phyloP scores from a whole-genome alignment of 2,797 vertebrate species.

The Cyclura pinguis region DNA sequence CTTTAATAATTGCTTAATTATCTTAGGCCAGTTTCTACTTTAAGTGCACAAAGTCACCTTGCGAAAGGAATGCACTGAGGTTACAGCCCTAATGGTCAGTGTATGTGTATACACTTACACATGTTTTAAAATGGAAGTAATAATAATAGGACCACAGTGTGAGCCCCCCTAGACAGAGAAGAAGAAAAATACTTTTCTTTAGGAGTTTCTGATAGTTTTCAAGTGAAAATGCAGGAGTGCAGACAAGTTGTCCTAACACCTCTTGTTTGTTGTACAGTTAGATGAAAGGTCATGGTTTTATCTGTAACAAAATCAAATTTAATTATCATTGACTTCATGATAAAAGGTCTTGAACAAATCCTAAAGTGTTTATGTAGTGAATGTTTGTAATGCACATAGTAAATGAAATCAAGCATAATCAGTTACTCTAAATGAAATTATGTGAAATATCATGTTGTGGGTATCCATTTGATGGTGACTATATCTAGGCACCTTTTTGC shows the following conservation, averaged over 20 bases:
- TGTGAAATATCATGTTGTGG: background rate
- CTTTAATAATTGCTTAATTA: background rate
- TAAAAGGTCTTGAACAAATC: background rate
- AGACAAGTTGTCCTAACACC: too few species aligned
- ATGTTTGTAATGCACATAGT: background rate
- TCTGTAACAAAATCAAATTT: background rate
- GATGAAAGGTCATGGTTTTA: background rate
- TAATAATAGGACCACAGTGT: background rate
- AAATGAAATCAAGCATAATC: background rate
- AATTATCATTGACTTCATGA: background rate
- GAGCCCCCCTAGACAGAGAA: background rate
- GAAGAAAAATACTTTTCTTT: background rate
- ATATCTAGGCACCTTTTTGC: background rate
- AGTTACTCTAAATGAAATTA: constrained; percentile 4
- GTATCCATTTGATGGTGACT: background rate
- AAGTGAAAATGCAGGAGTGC: background rate
- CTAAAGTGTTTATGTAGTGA: background rate
- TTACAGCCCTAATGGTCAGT: background rate
- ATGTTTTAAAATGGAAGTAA: background rate
- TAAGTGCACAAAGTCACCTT: background rate
- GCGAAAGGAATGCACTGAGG: background rate
- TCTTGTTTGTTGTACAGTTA: background rate
- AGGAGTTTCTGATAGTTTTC: background rate
- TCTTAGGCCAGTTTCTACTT: background rate
- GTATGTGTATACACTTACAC: background rate